Evolutionary conservation across 2,888 invertebrate species (phyloP), one percentile per base, ranked within the genome.

Genomic region (Cephonodes hylas): DNA sequence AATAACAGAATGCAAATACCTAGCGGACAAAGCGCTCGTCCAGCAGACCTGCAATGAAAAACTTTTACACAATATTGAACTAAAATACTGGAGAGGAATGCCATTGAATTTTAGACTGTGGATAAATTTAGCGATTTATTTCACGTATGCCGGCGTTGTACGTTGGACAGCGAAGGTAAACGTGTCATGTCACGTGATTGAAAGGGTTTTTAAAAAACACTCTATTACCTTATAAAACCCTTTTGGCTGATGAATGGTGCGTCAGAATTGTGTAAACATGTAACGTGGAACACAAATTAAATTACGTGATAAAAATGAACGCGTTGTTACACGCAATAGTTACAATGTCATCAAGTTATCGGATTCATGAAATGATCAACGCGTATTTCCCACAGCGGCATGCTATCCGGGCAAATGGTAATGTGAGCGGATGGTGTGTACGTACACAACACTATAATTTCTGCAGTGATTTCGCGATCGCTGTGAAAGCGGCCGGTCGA

Each of bases 1-100:
- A 88, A 91, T 90, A 90, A 88, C 88, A 80, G 81, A 86, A 88
- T 88, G 89, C 87, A 90, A 91, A 91, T 89, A 89, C 76, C 74
- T 78, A 83, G 75, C 71, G 80, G 74, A 83, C 79, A 80, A 77
- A 82, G 80, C 75, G 76, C 74, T 74, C 73, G 62, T 65, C 69
- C 71, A 67, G 72, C 62, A 65, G 69, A 66, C 74, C 66, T 63
- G 67, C 61, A 22, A 61, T 63, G 65, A 72, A 73, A 73, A 69
- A 68, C 67, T 70, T 75, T 70, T 70, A 74, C 65, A 69, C 66
- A 63, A 66, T 62, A 66, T 65, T 69, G 64, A 67, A 69, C 65
- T 66, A 59, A 70, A 68, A 65, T 62, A 45, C 59, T 44, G 58
- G 27, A 44, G 58, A 62, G 63, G 63, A 58, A 66, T 63, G 64